A percentile compares a stretch with the other conserved stretches of the same genome.
Conservation (phyloP, 2,888 invertebrate species). For the Dioctria linearis region DNA sequence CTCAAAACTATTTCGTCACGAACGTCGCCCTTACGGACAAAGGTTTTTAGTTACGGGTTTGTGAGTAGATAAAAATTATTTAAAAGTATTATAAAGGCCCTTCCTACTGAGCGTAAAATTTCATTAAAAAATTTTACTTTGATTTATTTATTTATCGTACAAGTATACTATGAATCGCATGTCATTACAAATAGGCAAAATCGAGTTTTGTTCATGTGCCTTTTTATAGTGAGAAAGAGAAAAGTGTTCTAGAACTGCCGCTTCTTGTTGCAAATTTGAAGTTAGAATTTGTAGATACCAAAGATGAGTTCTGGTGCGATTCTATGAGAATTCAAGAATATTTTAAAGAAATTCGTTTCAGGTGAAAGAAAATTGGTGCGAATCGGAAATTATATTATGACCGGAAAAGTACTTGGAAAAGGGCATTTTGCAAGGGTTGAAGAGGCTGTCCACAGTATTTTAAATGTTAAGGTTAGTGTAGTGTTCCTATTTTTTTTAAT, state of each 20-base stretch:
- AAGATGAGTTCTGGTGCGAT: not conserved
- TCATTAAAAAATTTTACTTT: too few relatives aligned
- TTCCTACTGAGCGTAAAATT: too few relatives aligned
- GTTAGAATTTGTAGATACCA: not conserved
- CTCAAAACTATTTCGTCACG: too few relatives aligned
- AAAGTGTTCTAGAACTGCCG: not conserved
- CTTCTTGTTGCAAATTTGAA: not conserved
- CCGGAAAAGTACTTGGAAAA: slow-evolving; percentile 80
- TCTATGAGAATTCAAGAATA: not conserved
- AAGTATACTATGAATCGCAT: too few relatives aligned
- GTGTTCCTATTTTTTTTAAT: too few relatives aligned
- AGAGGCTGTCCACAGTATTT: slow-evolving; percentile 79
- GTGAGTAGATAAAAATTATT: too few relatives aligned
- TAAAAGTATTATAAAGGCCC: too few relatives aligned
- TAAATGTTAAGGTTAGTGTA: slow-evolving; percentile 77
- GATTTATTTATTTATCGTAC: too few relatives aligned
- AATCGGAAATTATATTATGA: slow-evolving; percentile 82
- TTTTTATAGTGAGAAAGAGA: not conserved
- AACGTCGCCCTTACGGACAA: too few relatives aligned
- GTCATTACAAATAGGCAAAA: too few relatives aligned
- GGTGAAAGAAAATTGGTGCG: slow-evolving; percentile 71
- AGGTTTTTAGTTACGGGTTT: too few relatives aligned
- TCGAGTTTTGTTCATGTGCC: not conserved
- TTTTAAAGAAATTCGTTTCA: slow-evolving; percentile 17
- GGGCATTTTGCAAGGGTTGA: slow-evolving; percentile 85